A percentile compares a stretch with the other conserved stretches of the same genome.
Conservation (phyloP, 2,797 vertebrate genomes). For the Pseudotriccus pelzelni region DNA sequence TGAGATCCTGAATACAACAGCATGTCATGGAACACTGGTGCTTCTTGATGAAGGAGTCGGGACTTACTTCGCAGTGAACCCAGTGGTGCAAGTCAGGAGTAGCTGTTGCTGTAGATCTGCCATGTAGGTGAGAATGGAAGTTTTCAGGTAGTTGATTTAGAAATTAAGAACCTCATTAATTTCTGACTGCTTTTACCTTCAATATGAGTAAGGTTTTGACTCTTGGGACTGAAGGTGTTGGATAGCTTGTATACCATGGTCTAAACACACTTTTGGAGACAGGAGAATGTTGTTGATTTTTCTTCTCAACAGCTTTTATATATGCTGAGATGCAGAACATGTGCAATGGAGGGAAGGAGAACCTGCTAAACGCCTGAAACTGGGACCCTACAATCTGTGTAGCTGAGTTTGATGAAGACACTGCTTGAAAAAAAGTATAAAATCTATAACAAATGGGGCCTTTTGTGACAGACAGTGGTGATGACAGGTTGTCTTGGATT, state of each 20-base stretch:
- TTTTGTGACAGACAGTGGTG: background rate
- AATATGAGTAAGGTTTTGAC: background rate
- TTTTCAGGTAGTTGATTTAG: background rate
- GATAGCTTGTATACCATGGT: background rate
- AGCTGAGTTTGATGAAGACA: background rate
- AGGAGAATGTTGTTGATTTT: background rate
- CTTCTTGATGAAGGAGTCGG: background rate
- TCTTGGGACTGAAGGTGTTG: background rate
- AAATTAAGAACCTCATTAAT: background rate
- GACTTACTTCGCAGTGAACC: background rate
- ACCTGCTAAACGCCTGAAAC: background rate
- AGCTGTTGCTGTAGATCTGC: background rate
- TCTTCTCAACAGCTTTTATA: background rate
- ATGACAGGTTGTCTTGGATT: background rate
- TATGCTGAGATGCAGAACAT: background rate
- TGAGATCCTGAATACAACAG: background rate
- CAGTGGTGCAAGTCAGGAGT: background rate
- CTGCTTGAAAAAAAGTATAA: background rate
- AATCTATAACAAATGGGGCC: background rate
- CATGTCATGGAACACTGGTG: accelerated
- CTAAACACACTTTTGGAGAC: background rate
- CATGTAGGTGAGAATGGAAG: background rate
- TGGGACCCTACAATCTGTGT: background rate
- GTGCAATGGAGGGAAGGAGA: background rate
- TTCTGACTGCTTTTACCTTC: background rate